Percentiles rank a stretch among this genome's conserved stretches.
Conservation (phyloP, 2,113 vertebrate genomes). For the Pterocles orientalis region DNA sequence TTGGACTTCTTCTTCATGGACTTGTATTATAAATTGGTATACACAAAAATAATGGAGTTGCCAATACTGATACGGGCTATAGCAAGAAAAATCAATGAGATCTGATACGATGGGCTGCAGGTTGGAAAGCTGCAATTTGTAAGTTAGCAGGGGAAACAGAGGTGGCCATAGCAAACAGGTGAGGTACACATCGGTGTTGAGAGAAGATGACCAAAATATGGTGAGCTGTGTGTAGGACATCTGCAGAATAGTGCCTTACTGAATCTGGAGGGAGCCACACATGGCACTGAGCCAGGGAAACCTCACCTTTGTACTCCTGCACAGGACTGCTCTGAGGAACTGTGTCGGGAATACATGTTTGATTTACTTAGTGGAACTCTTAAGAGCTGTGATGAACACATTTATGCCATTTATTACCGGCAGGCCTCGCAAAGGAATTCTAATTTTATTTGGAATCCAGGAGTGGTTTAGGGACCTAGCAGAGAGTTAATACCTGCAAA, state of each 20-base stretch:
- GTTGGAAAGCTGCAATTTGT: not conserved
- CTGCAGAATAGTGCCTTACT: not conserved
- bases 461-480: slow-evolving; percentile 33
- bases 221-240: not conserved
- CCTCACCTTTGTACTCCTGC: slow-evolving; percentile 34
- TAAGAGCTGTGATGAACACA: not conserved
- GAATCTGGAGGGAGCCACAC: not conserved
- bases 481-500: slow-evolving; percentile 19
- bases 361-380: not conserved
- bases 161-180: not conserved
- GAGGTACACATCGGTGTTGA: not conserved
- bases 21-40: not conserved
- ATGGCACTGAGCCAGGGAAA: not conserved
- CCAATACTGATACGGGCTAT: not conserved
- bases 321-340: not conserved
- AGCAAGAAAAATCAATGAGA: not conserved
- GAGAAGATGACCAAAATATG: not conserved
- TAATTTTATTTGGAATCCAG: slow-evolving; percentile 49
- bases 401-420: not conserved
- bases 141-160: not conserved
- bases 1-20: not conserved
- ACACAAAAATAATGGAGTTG: not conserved
- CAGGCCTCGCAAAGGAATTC: slow-evolving; percentile 39
- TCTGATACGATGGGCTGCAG: not conserved
- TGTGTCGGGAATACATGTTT: not conserved